Evolutionary conservation across 2,888 invertebrate genomes (phyloP).

Genomic region (Rhamnusium bicolor): DNA sequence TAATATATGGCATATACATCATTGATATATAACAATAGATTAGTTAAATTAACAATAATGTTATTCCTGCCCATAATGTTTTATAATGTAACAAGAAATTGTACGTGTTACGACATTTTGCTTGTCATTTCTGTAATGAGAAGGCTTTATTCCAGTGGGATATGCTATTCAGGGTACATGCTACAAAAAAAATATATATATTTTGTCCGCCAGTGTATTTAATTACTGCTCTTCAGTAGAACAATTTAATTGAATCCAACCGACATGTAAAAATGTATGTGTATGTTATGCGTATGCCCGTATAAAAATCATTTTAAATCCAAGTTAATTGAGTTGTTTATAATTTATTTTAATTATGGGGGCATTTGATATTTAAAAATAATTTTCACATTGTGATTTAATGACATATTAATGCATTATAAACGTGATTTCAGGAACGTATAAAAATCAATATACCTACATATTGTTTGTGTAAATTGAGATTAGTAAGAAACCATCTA

Average conservation of each 20-base stretch:
- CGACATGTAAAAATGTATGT: background rate
- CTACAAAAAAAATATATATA: no score
- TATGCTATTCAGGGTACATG: no score
- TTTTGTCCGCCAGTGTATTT: no score
- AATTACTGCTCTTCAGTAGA: background rate
- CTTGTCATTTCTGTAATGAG: no score
- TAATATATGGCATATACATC: no score
- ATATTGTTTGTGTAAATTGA: background rate
- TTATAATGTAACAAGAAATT: no score
- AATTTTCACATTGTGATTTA: conserved; percentile 10
- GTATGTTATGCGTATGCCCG: conserved; percentile 5
- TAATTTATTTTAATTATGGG: conserved; percentile 6
- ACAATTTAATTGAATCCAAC: background rate
- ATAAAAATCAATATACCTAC: background rate
- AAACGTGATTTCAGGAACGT: background rate
- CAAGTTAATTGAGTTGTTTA: conserved; percentile 11
- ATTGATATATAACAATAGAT: no score
- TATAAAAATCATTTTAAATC: conserved; percentile 21
- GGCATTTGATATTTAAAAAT: background rate
- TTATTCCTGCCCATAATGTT: no score
- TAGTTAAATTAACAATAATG: no score
- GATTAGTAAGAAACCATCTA: background rate
- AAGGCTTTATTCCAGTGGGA: no score
- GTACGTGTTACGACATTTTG: no score
- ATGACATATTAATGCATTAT: background rate